phyloP scores from a whole-genome alignment of 30 jellyfish, hydroid and myxozoan genomes.

The Aurelia aurita region DNA sequence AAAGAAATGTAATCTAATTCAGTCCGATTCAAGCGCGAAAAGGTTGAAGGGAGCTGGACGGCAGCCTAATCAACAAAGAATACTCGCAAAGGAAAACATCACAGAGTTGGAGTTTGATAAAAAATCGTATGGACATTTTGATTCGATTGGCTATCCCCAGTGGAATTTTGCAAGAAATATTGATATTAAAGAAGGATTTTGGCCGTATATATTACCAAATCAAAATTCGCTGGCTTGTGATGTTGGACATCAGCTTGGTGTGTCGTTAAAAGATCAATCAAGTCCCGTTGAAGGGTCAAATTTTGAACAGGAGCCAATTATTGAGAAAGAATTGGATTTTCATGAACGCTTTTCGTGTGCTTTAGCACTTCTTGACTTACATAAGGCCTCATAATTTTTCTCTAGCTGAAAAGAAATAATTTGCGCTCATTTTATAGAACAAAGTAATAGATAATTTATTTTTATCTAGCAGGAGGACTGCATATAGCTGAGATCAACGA shows the following conservation, averaged over 20 bases:
- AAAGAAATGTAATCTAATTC: conserved; percentile 78
- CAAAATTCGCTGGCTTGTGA: neutral
- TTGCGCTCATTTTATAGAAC: no score
- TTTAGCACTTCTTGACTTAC: conserved; percentile 81
- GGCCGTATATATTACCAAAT: no score
- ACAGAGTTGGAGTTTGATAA: conserved; percentile 36
- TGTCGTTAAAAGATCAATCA: conserved; percentile 72
- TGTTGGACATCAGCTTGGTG: conserved; percentile 59
- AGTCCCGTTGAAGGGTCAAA: conserved; percentile 29
- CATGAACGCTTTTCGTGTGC: conserved; percentile 88
- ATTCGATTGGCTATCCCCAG: no score
- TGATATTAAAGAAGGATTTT: no score
- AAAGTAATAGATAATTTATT: no score
- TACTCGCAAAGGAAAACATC: conserved; percentile 14
- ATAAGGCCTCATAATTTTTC: conserved; percentile 24
- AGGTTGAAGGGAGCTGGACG: conserved; percentile 94
- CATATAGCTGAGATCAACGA: no score
- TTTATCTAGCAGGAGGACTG: no score
- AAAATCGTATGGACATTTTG: neutral
- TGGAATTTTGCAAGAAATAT: no score
- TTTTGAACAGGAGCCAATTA: conserved; percentile 19
- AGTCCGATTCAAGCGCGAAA: conserved; percentile 87
- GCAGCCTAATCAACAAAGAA: conserved; percentile 43
- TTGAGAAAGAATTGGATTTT: conserved; percentile 88
- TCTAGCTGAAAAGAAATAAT: no score